Percentiles rank a stretch among this genome's conserved stretches.
phyloP scores from a whole-genome alignment of 2,797 vertebrate species.

The Rhinoraja longicauda region DNA sequence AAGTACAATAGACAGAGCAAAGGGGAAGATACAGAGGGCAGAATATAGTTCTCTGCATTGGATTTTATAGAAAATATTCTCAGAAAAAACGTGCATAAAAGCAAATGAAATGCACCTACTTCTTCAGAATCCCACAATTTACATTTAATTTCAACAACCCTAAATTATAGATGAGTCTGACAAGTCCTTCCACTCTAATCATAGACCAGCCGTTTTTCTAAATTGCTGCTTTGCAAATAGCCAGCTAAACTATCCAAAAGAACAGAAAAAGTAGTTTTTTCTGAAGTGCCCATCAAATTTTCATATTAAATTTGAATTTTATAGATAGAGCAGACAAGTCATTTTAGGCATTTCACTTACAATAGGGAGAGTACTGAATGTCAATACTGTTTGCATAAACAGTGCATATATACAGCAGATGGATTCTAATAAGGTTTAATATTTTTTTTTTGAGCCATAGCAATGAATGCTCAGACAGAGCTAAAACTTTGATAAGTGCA shows the following conservation, averaged over 20 bases:
- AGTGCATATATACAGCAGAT: not conserved
- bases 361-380: no score
- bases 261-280: not conserved
- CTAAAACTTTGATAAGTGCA: not conserved
- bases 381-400: not conserved
- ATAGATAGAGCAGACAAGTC: not conserved
- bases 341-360: not conserved
- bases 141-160: not conserved
- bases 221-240: not conserved
- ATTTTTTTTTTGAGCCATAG: not conserved
- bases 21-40: no score
- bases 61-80: not conserved
- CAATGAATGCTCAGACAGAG: not conserved
- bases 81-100: not conserved
- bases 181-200: not conserved
- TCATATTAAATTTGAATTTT: not conserved
- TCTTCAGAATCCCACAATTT: not conserved
- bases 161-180: not conserved
- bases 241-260: not conserved
- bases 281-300: not conserved
- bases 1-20: no score
- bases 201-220: not conserved
- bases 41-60: no score
- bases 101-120: not conserved
- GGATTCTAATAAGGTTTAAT: not conserved